Evolutionary conservation across 2,888 invertebrate species (phyloP), one percentile per base, ranked within the genome.

Genomic region (Uropetala carovei): DNA sequence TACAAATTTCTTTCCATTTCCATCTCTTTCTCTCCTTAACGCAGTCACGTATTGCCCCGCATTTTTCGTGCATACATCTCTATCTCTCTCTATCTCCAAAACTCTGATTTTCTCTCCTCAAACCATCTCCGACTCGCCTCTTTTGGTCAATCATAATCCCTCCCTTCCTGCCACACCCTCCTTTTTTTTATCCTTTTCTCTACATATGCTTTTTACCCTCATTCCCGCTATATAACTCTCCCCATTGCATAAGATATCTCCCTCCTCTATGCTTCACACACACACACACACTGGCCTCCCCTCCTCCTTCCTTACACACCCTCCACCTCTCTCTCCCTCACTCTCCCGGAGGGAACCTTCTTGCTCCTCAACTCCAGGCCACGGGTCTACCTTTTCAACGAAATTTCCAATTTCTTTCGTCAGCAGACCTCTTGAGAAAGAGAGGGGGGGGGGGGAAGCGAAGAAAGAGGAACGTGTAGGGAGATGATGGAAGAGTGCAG

Each of bases 321-420:
- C n/a, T 1, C 27, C 27, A n/a, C n/a, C n/a, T n/a, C n/a, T n/a
- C n/a, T n/a, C n/a, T n/a, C n/a, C n/a, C n/a, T n/a, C n/a, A n/a
- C n/a, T 18, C 3, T 13, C 9, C 22, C 5, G 81, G 2, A n/a
- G n/a, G 27, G 7, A 13, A 7, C 13, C 75, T 27, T n/a, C 9
- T n/a, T n/a, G n/a, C 30, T 18, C 13, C 82, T 43, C 13, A 7
- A 30, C 30, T 43, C 43, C 82, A 9, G 14, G 82, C 43, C 14
- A 13, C 2, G 30, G 82, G 11, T 82, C 18, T 82, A n/a, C 30
- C 82, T 82, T 82, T 82, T 82, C 30, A 82, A n/a, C 30, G 82
- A 82, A 43, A 82, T 82, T 82, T 82, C 82, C 82, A 82, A 82
- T 82, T 30, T 30, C 82, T 30, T 30, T 30, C 30, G 13, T 30